Evolutionary conservation across 1,140 invertebrate species (phyloP).

Genomic region (Heliconius himera): DNA sequence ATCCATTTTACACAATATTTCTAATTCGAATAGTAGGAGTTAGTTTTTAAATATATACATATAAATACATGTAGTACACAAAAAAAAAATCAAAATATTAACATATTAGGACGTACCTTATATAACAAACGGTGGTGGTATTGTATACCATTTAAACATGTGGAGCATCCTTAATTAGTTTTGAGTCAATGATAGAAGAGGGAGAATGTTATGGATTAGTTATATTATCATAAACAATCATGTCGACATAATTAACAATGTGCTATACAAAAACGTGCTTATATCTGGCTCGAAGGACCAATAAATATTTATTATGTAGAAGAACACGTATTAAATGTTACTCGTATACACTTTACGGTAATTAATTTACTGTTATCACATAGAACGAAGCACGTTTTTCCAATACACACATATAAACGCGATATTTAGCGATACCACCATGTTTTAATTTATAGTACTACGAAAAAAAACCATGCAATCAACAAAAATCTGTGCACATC

Average conservation of each 20-base stretch:
- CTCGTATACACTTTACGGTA: not conserved
- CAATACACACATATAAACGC: constrained; percentile 54
- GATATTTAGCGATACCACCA: constrained; percentile 64
- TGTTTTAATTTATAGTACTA: constrained; percentile 61
- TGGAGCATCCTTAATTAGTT: constrained; percentile 80
- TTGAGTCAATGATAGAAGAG: constrained; percentile 77
- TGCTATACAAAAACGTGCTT: constrained; percentile 59
- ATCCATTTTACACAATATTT: constrained; percentile 43
- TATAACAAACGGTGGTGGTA: constrained; percentile 77
- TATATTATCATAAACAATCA: constrained; percentile 68
- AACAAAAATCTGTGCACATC: constrained; percentile 59
- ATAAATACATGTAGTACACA: constrained; percentile 72
- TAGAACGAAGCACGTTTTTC: constrained; percentile 53
- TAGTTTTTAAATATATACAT: constrained; percentile 45
- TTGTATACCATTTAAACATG: constrained; percentile 78
- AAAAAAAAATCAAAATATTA: constrained; percentile 73
- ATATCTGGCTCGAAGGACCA: constrained; percentile 40
- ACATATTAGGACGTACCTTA: constrained; percentile 69
- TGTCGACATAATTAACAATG: constrained; percentile 50
- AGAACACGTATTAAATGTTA: not conserved
- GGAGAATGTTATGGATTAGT: constrained; percentile 82
- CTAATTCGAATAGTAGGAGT: constrained; percentile 29
- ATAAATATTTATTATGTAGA: not conserved
- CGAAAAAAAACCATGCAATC: constrained; percentile 70
- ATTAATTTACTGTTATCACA: not conserved